Conservation (phyloP, 2,113 vertebrate species). For the Chrysochloris asiatica region DNA sequence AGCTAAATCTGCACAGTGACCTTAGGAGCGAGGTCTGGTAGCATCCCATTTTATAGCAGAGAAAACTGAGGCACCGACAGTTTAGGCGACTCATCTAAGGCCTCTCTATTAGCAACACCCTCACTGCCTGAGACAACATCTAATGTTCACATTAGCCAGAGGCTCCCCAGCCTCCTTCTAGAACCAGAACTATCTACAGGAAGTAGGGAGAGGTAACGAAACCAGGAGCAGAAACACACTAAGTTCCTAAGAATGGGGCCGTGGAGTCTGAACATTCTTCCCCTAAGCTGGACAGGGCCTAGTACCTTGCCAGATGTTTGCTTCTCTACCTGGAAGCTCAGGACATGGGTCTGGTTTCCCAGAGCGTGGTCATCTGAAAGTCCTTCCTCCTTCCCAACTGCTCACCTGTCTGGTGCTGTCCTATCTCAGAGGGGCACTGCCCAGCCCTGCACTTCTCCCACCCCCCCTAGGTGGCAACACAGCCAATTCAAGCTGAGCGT, state of each 20-base stretch:
- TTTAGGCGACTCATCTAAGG: background rate
- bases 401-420: background rate
- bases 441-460: background rate
- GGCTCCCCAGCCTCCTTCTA: background rate
- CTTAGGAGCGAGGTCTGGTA: background rate
- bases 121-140: background rate
- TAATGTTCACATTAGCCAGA: background rate
- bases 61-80: background rate
- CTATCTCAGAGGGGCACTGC: fast-evolving
- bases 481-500: background rate
- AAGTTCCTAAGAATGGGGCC: too few species aligned
- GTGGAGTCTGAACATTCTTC: background rate
- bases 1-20: background rate
- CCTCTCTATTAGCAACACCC: background rate
- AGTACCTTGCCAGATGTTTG: too few species aligned
- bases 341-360: background rate
- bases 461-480: background rate
- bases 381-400: fast-evolving
- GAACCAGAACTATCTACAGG: background rate
- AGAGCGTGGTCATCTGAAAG: background rate
- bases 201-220: background rate
- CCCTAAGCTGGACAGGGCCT: fast-evolving
- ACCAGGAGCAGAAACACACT: background rate
- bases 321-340: background rate
- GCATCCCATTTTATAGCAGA: background rate